Percentiles rank a stretch among this genome's conserved stretches.
These are phyloP conservation scores for Monodelphis domestica DNA, from an alignment of 2,797 vertebrate species.

Conservation along the genomic window DNA sequence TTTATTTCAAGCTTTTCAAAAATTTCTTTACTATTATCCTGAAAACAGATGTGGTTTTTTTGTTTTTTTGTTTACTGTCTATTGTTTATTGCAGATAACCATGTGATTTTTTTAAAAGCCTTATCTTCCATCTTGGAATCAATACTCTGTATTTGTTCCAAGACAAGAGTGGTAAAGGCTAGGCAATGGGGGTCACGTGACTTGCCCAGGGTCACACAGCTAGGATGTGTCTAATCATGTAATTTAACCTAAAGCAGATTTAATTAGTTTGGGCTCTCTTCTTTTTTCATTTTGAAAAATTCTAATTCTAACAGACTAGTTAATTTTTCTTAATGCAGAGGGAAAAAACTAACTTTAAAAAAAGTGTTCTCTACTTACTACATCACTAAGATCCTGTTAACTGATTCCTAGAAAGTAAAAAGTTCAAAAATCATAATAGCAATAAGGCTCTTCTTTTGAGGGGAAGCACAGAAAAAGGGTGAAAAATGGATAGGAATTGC, in stretches of 20 bases:
- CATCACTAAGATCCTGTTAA: neutral
- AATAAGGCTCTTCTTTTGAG: neutral
- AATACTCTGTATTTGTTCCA: too few species aligned
- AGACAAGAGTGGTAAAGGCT: too few species aligned
- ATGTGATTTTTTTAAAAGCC: neutral
- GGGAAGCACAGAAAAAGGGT: neutral
- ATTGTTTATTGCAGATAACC: neutral
- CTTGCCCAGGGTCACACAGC: too few species aligned
- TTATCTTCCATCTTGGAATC: too few species aligned
- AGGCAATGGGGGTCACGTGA: too few species aligned
- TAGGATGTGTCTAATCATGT: too few species aligned
- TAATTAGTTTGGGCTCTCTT: neutral
- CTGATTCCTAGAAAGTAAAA: neutral
- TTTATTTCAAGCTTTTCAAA: neutral
- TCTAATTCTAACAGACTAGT: neutral
- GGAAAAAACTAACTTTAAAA: neutral
- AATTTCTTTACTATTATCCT: neutral
- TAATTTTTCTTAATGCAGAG: neutral
- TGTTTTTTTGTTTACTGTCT: neutral
- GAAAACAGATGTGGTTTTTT: neutral
- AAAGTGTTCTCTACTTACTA: neutral
- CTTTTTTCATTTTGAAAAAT: neutral
- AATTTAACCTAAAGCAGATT: neutral
- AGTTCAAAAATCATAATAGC: neutral
- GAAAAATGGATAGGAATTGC: neutral